phyloP scores from a whole-genome alignment of 2,113 vertebrate genomes.

The Psittacula cyanocephala region DNA sequence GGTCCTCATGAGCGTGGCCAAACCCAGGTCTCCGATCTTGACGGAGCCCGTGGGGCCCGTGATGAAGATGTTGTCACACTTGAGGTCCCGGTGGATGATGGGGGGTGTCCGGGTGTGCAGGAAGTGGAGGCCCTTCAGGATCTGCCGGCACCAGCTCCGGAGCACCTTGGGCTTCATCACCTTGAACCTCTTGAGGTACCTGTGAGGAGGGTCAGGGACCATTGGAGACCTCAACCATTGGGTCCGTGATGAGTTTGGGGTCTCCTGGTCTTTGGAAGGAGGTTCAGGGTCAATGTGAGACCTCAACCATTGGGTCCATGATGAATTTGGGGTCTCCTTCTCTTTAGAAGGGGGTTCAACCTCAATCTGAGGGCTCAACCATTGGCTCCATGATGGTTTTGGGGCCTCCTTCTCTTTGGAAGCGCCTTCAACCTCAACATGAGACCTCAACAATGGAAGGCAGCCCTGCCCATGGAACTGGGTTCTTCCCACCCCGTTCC shows the following conservation, averaged over 20 bases:
- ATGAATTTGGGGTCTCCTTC: neutral
- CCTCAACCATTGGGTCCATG: neutral
- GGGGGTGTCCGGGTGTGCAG: constrained; percentile 93
- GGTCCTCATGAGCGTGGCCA: constrained; percentile 93
- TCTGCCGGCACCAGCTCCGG: constrained; percentile 95
- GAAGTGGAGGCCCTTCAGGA: constrained; percentile 94
- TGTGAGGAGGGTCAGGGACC: constrained; percentile 5
- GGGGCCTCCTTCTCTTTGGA: neutral
- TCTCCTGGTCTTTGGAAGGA: neutral
- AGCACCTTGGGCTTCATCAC: constrained; percentile 97
- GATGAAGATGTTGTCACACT: constrained; percentile 98
- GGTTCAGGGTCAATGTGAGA: neutral
- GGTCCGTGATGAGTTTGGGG: rapidly evolving
- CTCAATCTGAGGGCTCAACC: neutral
- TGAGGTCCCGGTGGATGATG: constrained; percentile 94
- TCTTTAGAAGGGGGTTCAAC: neutral
- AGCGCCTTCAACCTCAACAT: neutral
- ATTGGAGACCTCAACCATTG: neutral
- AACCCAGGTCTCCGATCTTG: constrained; percentile 93
- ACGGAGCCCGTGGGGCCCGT: constrained; percentile 95
- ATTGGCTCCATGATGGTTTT: neutral
- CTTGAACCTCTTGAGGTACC: constrained; percentile 96
- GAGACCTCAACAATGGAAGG: neutral
- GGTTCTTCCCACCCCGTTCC: neutral
- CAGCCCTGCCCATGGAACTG: neutral